Conservation (phyloP, 2,888 invertebrate genomes). For the Diarsia mendica region DNA sequence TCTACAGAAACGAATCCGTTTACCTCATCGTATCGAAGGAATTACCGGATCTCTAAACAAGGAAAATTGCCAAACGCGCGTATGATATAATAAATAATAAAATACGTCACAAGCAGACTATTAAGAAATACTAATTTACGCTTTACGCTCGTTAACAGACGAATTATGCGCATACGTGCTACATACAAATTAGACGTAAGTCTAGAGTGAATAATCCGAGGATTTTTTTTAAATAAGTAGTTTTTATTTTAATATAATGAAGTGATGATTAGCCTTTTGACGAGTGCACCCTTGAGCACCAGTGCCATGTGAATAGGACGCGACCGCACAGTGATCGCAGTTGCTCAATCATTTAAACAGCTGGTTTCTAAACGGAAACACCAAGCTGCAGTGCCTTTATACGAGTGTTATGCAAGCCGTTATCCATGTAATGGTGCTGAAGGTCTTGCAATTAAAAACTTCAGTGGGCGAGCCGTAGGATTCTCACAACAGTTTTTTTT, state of each 20-base stretch:
- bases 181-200: slow-evolving; percentile 22
- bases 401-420: slow-evolving; percentile 80
- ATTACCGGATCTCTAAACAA: slow-evolving; percentile 63
- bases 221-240: slow-evolving; percentile 30
- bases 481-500: slow-evolving; percentile 51
- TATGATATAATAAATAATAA: slow-evolving; percentile 60
- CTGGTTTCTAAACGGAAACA: slow-evolving; percentile 86
- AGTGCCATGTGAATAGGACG: slow-evolving; percentile 68
- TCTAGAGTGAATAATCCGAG: slow-evolving; percentile 23
- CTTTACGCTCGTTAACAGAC: slow-evolving; percentile 36
- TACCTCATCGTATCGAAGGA: slow-evolving; percentile 58
- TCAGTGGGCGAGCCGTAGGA: slow-evolving; percentile 71
- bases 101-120: slow-evolving; percentile 50
- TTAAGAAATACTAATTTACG: slow-evolving; percentile 50
- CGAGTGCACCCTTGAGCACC: slow-evolving; percentile 67
- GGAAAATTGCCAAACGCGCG: slow-evolving; percentile 60
- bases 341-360: slow-evolving; percentile 80
- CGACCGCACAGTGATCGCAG: slow-evolving; percentile 71
- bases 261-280: slow-evolving; percentile 64
- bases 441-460: slow-evolving; percentile 79
- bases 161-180: slow-evolving; percentile 42
- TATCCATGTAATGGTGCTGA: slow-evolving; percentile 82
- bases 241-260: slow-evolving; percentile 55
- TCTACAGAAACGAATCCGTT: slow-evolving; percentile 62
- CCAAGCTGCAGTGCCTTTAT: slow-evolving; percentile 76